Percentiles rank a stretch among this genome's conserved stretches.
Conservation (phyloP, 2,888 invertebrate species). For the Hipparchia semele region DNA sequence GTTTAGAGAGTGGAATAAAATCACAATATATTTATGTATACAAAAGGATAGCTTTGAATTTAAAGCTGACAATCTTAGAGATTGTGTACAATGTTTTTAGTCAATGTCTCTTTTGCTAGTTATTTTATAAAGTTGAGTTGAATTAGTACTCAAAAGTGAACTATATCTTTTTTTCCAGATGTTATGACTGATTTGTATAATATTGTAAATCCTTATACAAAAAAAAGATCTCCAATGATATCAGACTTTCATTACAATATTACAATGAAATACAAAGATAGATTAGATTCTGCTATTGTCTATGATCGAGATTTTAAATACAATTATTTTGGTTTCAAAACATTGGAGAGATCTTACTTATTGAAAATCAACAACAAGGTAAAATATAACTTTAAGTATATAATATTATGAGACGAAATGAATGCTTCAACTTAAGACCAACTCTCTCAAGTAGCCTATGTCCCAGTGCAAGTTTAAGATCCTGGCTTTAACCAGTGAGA, state of each 20-base stretch:
- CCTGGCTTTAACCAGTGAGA: no score
- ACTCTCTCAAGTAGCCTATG: no score
- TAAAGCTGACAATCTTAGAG: no score
- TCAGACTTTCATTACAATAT: conserved; percentile 91
- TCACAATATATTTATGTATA: no score
- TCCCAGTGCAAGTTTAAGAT: no score
- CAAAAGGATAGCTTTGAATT: no score
- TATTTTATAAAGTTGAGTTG: neutral
- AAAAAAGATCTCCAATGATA: conserved; percentile 91
- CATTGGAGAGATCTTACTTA: conserved; percentile 97
- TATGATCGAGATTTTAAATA: conserved; percentile 98
- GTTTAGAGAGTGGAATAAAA: no score
- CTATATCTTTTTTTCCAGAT: conserved; percentile 83
- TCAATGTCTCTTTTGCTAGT: neutral
- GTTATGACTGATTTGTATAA: conserved; percentile 94
- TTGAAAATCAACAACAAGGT: conserved; percentile 94
- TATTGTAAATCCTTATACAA: conserved; percentile 88
- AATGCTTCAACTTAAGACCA: no score
- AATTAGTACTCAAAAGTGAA: neutral
- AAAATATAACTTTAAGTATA: conserved; percentile 30
- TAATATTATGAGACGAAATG: neutral
- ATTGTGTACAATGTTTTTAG: neutral
- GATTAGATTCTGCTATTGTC: conserved; percentile 96
- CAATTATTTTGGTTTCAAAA: conserved; percentile 99
- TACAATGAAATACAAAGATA: conserved; percentile 93